Conservation (phyloP, 2,113 vertebrate species). For the Seriola dumerili region DNA sequence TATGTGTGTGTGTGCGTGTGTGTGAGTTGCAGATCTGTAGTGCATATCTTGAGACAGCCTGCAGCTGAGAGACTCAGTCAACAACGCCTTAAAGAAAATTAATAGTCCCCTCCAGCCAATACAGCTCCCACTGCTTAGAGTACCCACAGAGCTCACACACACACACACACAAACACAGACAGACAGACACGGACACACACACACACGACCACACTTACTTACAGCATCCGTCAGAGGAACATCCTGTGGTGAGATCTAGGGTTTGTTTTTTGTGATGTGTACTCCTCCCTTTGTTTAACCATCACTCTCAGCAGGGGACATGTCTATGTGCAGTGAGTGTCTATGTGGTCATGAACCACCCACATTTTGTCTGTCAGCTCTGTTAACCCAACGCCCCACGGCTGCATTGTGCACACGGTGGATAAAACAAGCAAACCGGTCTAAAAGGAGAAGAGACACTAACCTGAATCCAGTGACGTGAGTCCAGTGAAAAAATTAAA, state of each 20-base stretch:
- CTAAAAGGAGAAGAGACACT: conserved; percentile 51
- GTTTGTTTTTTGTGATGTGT: conserved; percentile 46
- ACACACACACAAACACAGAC: conserved; percentile 14
- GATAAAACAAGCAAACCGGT: background rate
- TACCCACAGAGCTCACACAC: conserved; percentile 22
- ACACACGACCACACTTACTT: conserved; percentile 23
- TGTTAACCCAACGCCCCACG: conserved; percentile 44
- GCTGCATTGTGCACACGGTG: conserved; percentile 43
- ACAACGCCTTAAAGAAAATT: conserved; percentile 61
- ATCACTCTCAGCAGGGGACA: conserved; percentile 37
- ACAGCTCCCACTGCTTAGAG: conserved; percentile 28
- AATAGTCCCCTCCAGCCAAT: conserved; percentile 57
- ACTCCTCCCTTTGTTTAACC: conserved; percentile 69
- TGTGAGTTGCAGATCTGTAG: conserved; percentile 11
- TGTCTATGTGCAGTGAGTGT: background rate
- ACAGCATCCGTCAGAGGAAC: conserved; percentile 25
- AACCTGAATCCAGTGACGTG: conserved; percentile 64
- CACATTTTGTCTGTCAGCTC: conserved; percentile 30
- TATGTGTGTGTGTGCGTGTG: conserved; percentile 13
- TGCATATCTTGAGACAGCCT: conserved; percentile 42
- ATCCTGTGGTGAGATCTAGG: conserved; percentile 59
- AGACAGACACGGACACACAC: conserved; percentile 11
- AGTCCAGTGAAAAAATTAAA: conserved; percentile 43
- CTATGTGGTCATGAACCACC: conserved; percentile 43
- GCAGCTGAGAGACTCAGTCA: conserved; percentile 55